Percentiles rank a stretch among this genome's conserved stretches.
Evolutionary conservation across 2,113 vertebrate species (phyloP).

Genomic region (Takifugu bimaculatus): DNA sequence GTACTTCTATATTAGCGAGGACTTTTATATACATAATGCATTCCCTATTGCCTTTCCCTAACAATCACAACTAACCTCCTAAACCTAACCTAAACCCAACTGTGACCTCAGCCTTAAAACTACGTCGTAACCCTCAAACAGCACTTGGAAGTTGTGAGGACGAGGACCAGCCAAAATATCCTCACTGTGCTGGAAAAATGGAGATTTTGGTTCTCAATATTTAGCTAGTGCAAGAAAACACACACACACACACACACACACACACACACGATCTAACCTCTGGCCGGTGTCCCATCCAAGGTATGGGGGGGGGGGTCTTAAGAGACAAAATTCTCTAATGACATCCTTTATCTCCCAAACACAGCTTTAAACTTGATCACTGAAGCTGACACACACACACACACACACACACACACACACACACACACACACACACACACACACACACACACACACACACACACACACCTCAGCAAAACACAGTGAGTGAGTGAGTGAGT

Average conservation of each 20-base stretch:
- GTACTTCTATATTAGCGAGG: too few relatives aligned
- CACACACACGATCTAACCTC: slow-evolving; percentile 43
- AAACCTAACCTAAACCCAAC: too few relatives aligned
- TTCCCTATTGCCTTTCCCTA: too few relatives aligned
- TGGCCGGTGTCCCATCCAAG: slow-evolving; percentile 64
- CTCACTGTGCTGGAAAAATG: too few relatives aligned
- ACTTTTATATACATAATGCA: too few relatives aligned
- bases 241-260: slow-evolving; percentile 13
- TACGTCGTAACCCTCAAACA: too few relatives aligned
- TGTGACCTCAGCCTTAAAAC: too few relatives aligned
- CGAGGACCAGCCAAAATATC: too few relatives aligned
- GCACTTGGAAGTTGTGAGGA: too few relatives aligned
- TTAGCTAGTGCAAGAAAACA: not conserved
- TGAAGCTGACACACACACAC: slow-evolving; percentile 36
- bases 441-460: slow-evolving; percentile 18
- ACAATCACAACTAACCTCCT: too few relatives aligned
- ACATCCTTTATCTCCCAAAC: slow-evolving; percentile 67
- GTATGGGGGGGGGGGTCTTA: slow-evolving; percentile 62
- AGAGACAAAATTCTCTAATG: slow-evolving; percentile 69
- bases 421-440: slow-evolving; percentile 13
- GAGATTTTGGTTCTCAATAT: too few relatives aligned
- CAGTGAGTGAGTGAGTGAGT: slow-evolving; percentile 6
- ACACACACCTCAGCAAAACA: slow-evolving; percentile 5
- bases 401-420: slow-evolving; percentile 10
- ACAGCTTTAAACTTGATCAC: slow-evolving; percentile 68